These are phyloP conservation scores for Cephus runcator DNA, from an alignment of 2,888 invertebrate genomes.

Conservation along the genomic window DNA sequence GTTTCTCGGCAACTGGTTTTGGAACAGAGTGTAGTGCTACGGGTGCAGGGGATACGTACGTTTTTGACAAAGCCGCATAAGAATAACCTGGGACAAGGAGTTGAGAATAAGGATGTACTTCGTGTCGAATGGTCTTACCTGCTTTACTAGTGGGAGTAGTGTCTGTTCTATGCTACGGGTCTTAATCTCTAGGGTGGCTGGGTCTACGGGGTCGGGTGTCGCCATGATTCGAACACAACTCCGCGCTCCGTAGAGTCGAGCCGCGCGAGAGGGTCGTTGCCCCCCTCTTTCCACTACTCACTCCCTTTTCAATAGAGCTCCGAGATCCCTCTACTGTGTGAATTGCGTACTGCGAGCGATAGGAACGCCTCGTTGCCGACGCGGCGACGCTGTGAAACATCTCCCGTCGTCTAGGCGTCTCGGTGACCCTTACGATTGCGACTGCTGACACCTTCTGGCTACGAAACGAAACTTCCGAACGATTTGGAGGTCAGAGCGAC, in stretches of 20 bases:
- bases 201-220: conserved; percentile 71
- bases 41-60: not conserved
- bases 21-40: not conserved
- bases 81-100: not conserved
- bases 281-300: conserved; percentile 42
- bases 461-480: not conserved
- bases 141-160: conserved; percentile 91
- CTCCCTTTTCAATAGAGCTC: conserved; percentile 5
- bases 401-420: conserved; percentile 25
- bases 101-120: conserved; percentile 5
- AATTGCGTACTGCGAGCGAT: conserved; percentile 11
- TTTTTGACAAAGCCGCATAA: not conserved
- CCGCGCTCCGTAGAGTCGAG: conserved; percentile 58
- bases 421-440: not conserved
- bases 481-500: not conserved
- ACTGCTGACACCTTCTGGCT: not conserved
- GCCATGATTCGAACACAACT: conserved; percentile 70
- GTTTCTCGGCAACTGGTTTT: not conserved
- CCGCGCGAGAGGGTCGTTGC: conserved; percentile 60
- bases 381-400: conserved; percentile 31
- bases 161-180: conserved; percentile 95
- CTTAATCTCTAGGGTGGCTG: conserved; percentile 82
- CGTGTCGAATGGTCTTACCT: conserved; percentile 73
- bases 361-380: conserved; percentile 27
- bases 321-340: not conserved